Conservation (phyloP, 2,888 invertebrate species). For the Chrysotoxum bicinctum region DNA sequence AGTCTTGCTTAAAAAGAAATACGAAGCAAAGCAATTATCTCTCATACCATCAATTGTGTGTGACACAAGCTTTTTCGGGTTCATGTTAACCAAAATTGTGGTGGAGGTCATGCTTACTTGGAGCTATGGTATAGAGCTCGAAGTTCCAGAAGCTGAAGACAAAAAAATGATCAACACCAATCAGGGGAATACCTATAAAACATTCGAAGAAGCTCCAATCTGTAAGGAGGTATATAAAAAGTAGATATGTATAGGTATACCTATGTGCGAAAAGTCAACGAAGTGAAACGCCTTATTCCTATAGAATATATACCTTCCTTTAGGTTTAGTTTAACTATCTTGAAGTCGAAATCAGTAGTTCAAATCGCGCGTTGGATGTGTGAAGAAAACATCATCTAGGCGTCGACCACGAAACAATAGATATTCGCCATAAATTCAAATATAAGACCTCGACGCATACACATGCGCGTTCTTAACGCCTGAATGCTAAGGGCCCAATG, state of each 20-base stretch:
- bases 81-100: constrained; percentile 53
- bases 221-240: constrained; percentile 12
- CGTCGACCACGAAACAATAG: constrained; percentile 67
- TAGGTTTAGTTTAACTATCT: constrained; percentile 49
- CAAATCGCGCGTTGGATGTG: constrained; percentile 64
- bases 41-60: constrained; percentile 61
- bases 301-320: constrained; percentile 3
- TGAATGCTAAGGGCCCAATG: constrained; percentile 66
- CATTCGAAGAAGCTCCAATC: constrained; percentile 7
- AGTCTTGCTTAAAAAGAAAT: constrained; percentile 13
- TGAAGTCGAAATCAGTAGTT: constrained; percentile 69
- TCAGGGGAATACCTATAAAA: constrained; percentile 41
- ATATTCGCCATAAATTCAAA: constrained; percentile 68
- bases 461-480: constrained; percentile 68
- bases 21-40: constrained; percentile 55
- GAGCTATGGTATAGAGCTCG: constrained; percentile 14
- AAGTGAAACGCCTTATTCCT: constrained; percentile 57
- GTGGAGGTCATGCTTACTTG: constrained; percentile 63
- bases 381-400: constrained; percentile 68
- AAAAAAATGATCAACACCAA: constrained; percentile 53
- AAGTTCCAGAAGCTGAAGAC: constrained; percentile 22
- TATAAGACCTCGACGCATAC: constrained; percentile 58
- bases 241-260: too few species aligned
- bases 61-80: constrained; percentile 62
- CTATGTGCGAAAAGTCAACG: constrained; percentile 63